Conservation (phyloP, 2,888 invertebrate species). For the Metallyticus violacea region DNA sequence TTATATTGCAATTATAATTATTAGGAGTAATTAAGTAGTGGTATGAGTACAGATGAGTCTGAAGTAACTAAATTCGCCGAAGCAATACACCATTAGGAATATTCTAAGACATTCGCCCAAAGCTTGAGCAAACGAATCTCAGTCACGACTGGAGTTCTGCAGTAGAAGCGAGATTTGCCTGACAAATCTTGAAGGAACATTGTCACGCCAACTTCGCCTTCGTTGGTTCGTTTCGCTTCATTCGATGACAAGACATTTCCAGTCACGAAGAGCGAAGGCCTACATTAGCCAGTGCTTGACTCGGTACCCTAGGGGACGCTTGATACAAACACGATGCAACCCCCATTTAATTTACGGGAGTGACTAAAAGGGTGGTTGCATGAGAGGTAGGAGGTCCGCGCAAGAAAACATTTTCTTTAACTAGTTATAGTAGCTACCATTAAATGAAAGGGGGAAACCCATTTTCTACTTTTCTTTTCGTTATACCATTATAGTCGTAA, state of each 20-base stretch:
- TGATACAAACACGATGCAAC: background rate
- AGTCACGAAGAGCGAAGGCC: conserved; percentile 10
- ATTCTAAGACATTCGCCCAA: no score
- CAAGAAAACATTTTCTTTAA: background rate
- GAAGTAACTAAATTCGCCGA: no score
- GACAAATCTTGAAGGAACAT: conserved; percentile 7
- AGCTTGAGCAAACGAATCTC: background rate
- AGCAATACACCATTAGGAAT: no score
- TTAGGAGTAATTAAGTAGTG: no score
- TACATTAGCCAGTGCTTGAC: conserved; percentile 5
- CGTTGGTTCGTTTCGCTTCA: conserved; percentile 7
- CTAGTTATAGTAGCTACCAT: background rate
- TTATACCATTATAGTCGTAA: background rate
- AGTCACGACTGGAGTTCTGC: background rate
- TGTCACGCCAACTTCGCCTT: conserved; percentile 6
- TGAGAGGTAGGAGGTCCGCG: background rate
- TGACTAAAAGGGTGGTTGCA: background rate
- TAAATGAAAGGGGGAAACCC: background rate
- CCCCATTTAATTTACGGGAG: background rate
- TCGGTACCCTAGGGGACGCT: background rate
- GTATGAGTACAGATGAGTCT: no score
- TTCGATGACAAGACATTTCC: conserved; percentile 14
- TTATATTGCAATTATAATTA: no score
- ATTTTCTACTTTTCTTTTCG: background rate
- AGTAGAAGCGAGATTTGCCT: background rate